Base-by-base conservation (phyloP, 37 sponge, comb jelly and placozoan genomes). In the Aplysina aerophoba region DNA sequence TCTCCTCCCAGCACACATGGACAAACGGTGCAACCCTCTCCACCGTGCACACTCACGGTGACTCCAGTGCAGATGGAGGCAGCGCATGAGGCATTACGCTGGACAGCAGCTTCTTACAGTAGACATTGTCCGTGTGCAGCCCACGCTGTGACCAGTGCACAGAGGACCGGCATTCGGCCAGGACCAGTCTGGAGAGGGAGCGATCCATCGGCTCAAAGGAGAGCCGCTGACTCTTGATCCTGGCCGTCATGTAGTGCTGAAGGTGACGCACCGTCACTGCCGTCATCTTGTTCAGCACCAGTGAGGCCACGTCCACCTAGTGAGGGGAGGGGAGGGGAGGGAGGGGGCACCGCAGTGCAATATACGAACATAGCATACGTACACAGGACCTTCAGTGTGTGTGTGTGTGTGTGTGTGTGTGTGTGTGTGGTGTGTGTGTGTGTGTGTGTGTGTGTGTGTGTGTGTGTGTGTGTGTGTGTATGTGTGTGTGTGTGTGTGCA, bases 141-240 rank as follows among this genome's bases (percentile, higher is more conserved):
- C 87, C 91, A 27, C 86, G 79, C 71, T 90, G 50, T 28, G 91
- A 88, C 20, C 60, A 35, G 80, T 90, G 91, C 27, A 79, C 28
- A 63, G 80, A 68, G 73, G 53, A 28, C 11, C 91, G 88, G 38
- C 79, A 77, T 33, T 85, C 86, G 0, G 33, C 21, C 20, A 87
- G 82, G 19, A 62, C 59, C 62, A 63, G 35, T 27, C 41, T 64
- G 62, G 63, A 81, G 39, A 63, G 57, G 24, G 78, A 40, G 44
- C 53, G 78, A 15, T 75, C 78, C 78, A 75, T 75, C 1, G 78
- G 78, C 53, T 75, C 78, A 41, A 75, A 75, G 44, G 78, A 75
- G 78, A 50, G 54, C 1, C 78, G 1, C 3, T 44, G 20, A 21
- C 40, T 75, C 0, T 2, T 38, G 14, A 75, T 24, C 55, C 88